A percentile compares a stretch with the other conserved stretches of the same genome.
Evolutionary conservation across 1,140 invertebrate genomes (phyloP).

Genomic region (Leptopilina boulardi): DNA sequence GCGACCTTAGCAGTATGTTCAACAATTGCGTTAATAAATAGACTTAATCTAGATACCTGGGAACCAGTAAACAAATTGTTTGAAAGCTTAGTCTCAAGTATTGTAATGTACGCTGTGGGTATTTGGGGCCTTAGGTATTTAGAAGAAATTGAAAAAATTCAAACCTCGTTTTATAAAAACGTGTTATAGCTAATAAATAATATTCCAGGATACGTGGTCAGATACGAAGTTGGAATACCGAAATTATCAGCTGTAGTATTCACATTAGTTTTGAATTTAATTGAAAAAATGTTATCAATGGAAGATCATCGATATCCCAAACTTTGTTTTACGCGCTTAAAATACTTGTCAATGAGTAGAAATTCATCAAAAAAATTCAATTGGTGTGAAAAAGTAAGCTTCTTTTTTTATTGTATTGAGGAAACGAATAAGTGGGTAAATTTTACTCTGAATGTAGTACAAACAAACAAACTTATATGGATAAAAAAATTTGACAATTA

Average conservation of each 20-base stretch:
- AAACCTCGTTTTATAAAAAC: slow-evolving; percentile 37
- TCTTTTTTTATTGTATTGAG: neutral
- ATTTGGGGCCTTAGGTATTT: slow-evolving; percentile 33
- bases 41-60: slow-evolving; percentile 33
- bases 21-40: slow-evolving; percentile 12
- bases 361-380: neutral
- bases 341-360: neutral
- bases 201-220: slow-evolving; percentile 38
- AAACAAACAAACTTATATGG: neutral
- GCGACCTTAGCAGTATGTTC: slow-evolving; percentile 33
- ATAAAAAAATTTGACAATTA: neutral
- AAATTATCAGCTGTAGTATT: neutral
- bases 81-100: slow-evolving; percentile 32
- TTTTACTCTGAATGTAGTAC: neutral
- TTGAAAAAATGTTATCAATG: slow-evolving; percentile 28
- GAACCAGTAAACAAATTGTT: slow-evolving; percentile 31
- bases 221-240: slow-evolving; percentile 20
- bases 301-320: slow-evolving; percentile 32
- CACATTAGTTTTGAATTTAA: slow-evolving; percentile 28
- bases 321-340: slow-evolving; percentile 20
- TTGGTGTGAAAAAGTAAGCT: neutral
- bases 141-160: slow-evolving; percentile 35
- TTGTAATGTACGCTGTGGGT: slow-evolving; percentile 36
- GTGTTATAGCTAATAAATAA: slow-evolving; percentile 32
- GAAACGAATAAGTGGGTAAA: neutral